A percentile compares a stretch with the other conserved stretches of the same genome.
phyloP scores from a whole-genome alignment of 2,888 invertebrate species.

The Epinotia demarniana region DNA sequence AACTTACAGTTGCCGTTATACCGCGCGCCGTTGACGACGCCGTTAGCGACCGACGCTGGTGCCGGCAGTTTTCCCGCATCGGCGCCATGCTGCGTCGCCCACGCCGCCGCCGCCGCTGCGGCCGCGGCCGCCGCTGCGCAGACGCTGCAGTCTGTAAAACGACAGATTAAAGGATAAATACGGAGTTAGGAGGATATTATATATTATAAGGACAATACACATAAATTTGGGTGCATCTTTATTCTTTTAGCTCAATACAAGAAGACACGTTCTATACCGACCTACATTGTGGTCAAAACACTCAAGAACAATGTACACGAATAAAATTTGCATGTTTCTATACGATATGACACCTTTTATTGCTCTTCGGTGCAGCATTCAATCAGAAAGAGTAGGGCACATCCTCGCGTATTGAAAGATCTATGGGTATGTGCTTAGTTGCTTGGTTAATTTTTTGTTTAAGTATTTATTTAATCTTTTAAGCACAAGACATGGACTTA shows the following conservation, averaged over 20 bases:
- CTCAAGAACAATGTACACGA: no score
- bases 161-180: not conserved
- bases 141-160: constrained; percentile 74
- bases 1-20: constrained; percentile 68
- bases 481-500: not conserved
- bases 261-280: no score
- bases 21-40: constrained; percentile 53
- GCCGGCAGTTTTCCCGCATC: constrained; percentile 60
- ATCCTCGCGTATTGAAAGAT: no score
- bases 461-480: not conserved
- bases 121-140: constrained; percentile 80
- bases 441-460: not conserved
- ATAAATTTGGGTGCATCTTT: no score
- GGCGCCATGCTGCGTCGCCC: constrained; percentile 62
- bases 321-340: no score
- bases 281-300: no score
- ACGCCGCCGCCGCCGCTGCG: constrained; percentile 75
- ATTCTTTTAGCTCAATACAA: no score
- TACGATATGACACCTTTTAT: no score
- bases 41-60: constrained; percentile 41
- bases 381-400: no score
- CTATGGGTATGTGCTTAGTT: no score
- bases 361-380: no score
- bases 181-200: not conserved
- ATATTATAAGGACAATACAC: no score